Conservation (phyloP, 2,797 vertebrate genomes). For the Lepidocolaptes lacrymiger region DNA sequence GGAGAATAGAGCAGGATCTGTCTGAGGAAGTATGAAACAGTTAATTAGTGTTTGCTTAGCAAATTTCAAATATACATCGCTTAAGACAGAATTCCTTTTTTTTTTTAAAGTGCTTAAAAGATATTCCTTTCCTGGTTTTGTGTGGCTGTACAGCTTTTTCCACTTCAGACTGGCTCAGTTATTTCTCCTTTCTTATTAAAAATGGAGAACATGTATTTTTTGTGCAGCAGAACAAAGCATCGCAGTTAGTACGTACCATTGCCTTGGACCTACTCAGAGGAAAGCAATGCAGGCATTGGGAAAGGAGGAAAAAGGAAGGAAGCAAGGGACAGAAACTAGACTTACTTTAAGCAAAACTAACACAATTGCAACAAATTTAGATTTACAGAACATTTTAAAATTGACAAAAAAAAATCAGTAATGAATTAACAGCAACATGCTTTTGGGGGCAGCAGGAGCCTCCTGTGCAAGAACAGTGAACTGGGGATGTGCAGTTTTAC, state of each 20-base stretch:
- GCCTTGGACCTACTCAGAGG: conserved; percentile 93
- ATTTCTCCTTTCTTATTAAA: conserved; percentile 75
- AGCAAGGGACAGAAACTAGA: conserved; percentile 94
- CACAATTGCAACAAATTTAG: conserved; percentile 76
- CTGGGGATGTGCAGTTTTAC: conserved; percentile 22
- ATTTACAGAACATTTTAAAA: conserved; percentile 51
- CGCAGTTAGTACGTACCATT: conserved; percentile 93
- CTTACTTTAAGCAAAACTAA: conserved; percentile 91
- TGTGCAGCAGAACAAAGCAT: conserved; percentile 76
- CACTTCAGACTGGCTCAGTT: conserved; percentile 57
- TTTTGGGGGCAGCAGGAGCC: not conserved
- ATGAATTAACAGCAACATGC: conserved; percentile 48
- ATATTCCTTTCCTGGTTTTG: not conserved
- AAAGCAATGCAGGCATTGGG: conserved; percentile 86
- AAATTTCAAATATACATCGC: not conserved
- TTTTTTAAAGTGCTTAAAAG: not conserved
- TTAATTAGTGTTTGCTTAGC: not conserved
- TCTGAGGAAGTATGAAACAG: not conserved
- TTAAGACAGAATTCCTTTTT: not conserved
- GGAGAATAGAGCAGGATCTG: not conserved
- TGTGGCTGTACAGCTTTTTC: conserved; percentile 7
- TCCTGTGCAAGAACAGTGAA: not conserved
- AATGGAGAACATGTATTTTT: conserved; percentile 15
- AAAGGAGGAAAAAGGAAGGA: conserved; percentile 78
- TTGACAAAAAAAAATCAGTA: not conserved